Evolutionary conservation across 2,113 vertebrate genomes (phyloP).

Genomic region (Cryptoleucopteryx plumbea): DNA sequence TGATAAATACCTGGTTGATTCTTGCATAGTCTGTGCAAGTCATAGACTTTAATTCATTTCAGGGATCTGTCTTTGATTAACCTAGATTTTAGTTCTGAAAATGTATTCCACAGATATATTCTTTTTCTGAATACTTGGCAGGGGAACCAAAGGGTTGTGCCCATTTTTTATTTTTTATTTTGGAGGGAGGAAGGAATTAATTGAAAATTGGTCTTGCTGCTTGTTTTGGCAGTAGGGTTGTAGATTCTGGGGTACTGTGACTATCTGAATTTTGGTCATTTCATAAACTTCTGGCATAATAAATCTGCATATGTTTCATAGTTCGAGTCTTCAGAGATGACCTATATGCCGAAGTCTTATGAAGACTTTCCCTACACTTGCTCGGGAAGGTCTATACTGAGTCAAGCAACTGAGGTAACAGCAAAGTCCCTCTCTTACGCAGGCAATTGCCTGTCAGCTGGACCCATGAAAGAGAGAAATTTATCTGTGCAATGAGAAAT

Average conservation of each 20-base stretch:
- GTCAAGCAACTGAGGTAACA: neutral
- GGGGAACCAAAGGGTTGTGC: neutral
- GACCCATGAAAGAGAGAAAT: neutral
- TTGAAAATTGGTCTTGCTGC: neutral
- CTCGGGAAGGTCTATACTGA: neutral
- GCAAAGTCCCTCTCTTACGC: neutral
- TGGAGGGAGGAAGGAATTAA: neutral
- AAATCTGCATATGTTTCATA: neutral
- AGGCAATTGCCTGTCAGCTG: neutral
- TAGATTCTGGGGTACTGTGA: neutral
- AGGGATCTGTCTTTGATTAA: neutral
- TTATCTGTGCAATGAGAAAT: neutral
- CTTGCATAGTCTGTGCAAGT: neutral
- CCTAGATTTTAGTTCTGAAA: neutral
- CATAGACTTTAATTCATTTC: neutral
- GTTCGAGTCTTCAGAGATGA: neutral
- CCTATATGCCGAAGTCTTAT: neutral
- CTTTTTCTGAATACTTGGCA: neutral
- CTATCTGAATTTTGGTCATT: neutral
- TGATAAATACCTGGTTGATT: neutral
- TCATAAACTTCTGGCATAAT: neutral
- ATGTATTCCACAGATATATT: neutral
- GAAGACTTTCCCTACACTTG: neutral
- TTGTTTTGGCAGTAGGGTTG: neutral
- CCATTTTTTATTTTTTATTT: neutral